Percentiles rank a stretch among this genome's conserved stretches.
Conservation (phyloP, 1,140 invertebrate genomes). For the Heterodera carotae region DNA sequence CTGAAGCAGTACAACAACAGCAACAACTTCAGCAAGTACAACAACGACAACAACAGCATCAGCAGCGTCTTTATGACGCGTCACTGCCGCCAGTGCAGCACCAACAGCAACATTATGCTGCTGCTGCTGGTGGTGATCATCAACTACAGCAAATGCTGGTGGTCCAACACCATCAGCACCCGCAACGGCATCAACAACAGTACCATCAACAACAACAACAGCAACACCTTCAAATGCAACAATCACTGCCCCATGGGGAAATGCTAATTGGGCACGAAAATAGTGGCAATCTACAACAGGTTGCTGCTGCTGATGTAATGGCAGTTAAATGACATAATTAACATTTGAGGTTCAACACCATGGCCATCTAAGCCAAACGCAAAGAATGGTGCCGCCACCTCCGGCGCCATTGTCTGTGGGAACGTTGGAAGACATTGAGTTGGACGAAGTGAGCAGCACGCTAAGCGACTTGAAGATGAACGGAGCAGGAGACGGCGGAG, state of each 20-base stretch:
- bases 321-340: neutral
- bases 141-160: neutral
- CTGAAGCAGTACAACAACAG: constrained; percentile 1
- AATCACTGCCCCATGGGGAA: neutral
- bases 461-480: neutral
- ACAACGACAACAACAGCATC: neutral
- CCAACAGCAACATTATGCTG: neutral
- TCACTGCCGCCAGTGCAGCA: neutral
- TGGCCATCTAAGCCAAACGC: neutral
- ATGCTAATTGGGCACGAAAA: neutral
- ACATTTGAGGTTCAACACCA: neutral
- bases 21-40: neutral
- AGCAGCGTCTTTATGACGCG: neutral
- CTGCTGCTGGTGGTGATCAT: too few relatives aligned
- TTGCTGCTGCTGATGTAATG: neutral
- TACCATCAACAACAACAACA: neutral
- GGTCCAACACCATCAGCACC: neutral
- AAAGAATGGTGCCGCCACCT: neutral
- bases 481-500: neutral
- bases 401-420: neutral
- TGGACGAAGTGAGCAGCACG: constrained; percentile 1
- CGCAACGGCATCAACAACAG: too few relatives aligned
- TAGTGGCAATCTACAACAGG: neutral
- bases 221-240: neutral
- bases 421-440: neutral